Base-by-base conservation (phyloP, 2,888 invertebrate genomes). In the Dynastes tityus region DNA sequence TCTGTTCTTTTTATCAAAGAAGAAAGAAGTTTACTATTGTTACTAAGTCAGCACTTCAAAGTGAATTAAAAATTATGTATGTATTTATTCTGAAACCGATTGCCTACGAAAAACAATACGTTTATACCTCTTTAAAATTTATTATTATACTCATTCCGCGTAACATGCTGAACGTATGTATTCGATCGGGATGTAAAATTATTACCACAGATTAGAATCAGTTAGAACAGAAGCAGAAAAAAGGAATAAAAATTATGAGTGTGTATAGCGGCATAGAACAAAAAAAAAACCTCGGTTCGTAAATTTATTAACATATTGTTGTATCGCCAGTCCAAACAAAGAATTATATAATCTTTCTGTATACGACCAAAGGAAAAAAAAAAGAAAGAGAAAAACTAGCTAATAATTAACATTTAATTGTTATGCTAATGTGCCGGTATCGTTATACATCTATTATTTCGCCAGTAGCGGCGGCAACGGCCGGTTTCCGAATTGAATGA, bases 321-420 rank as follows among this genome's bases (percentile, higher is more conserved):
- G 2, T 53, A 45, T 45, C 16, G 22, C 55, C 22, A 22, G 22
- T 22, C 8, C 22, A 58, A 58, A 58, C 55, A 58, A 58, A 63
- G 63, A 63, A 63, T 63, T 63, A 63, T 32, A 63, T 63, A 63
- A 63, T 27, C 63, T 3, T 16, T 22, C 16, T 16, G 55, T 27
- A 22, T 22, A 27, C 27, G 22, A n/a, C 55, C 55, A n/a, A 22
- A 22, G 16, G 55, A n/a, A 45, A 11, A 45, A 45, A 32, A 49
- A 22, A 27, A 49, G 1, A 22, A 68, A 27, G 16, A 16, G 13
- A 13, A 40, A 65, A 65, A 45, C 65, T 13, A 16, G 40, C 8
- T 58, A 27, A 61, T 61, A 74, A 74, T 74, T 74, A 74, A 61
- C 73, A 63, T 61, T 51, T 68, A 74, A 74, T 74, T 61, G 61